A percentile compares a stretch with the other conserved stretches of the same genome.
Evolutionary conservation across 2,113 vertebrate genomes (phyloP).

Genomic region (Pholis gunnellus): DNA sequence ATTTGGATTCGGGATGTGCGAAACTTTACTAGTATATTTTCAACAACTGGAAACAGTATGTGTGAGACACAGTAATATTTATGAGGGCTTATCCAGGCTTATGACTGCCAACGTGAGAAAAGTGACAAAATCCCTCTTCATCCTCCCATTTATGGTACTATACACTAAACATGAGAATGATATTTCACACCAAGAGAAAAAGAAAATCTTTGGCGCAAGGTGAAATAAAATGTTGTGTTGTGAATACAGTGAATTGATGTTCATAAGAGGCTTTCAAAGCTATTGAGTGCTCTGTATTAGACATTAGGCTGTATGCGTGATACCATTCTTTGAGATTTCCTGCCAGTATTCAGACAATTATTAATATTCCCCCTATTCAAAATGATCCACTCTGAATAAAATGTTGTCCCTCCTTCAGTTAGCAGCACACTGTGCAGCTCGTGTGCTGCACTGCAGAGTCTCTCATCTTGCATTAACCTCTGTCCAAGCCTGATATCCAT

Average conservation of each 20-base stretch:
- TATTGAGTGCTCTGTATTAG: constrained; percentile 29
- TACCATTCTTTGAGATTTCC: constrained; percentile 48
- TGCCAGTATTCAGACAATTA: constrained; percentile 35
- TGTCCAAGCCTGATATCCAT: constrained; percentile 56
- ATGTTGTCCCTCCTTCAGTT: constrained; percentile 42
- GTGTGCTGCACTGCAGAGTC: constrained; percentile 59
- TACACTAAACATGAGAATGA: constrained; percentile 64
- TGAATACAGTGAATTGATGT: constrained; percentile 60
- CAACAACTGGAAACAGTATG: constrained; percentile 68
- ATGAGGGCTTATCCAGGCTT: constrained; percentile 78
- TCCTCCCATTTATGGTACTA: constrained; percentile 70
- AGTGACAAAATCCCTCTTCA: constrained; percentile 77
- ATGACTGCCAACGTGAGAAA: constrained; percentile 72
- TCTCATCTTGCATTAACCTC: constrained; percentile 70
- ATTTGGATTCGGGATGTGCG: constrained; percentile 48
- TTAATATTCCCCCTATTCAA: constrained; percentile 24
- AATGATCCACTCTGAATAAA: constrained; percentile 22
- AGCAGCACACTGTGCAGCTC: constrained; percentile 44
- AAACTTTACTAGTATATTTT: constrained; percentile 60
- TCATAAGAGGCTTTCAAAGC: constrained; percentile 66
- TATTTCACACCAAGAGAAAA: constrained; percentile 56
- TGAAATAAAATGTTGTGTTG: constrained; percentile 48
- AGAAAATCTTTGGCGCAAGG: constrained; percentile 62
- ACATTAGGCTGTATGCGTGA: constrained; percentile 39
- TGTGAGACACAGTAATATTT: constrained; percentile 75